Base-by-base conservation (phyloP, 2,888 invertebrate species). In the Enoplolaimus lenunculus region DNA sequence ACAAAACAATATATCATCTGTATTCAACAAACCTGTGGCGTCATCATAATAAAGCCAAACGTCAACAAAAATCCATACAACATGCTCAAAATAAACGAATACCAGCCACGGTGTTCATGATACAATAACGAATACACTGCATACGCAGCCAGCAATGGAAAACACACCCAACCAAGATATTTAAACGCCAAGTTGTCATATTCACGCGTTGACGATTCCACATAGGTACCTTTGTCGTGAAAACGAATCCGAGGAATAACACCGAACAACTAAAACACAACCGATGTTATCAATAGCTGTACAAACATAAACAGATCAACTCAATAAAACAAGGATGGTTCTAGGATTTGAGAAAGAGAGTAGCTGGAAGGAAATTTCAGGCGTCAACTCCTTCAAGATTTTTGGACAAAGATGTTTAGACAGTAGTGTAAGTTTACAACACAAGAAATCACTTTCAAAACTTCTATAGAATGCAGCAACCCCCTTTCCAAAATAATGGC, bases 21-120 rank as follows among this genome's bases (percentile, higher is more conserved):
- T n/a, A n/a, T n/a, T n/a, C n/a, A n/a, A 45, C 45, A 21, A 13
- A 45, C 45, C 45, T 45, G 98, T 2, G 98, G 98, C n/a, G 97
- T 98, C 97, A 98, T 98, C 91, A 97, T 93, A 71, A 99, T 99
- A 81, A 98, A 98, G 73, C 98, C 86, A 82, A 99, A 99, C 1
- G 95, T 98, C 72, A 98, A 85, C 71, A 98, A 85, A 83, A 94
- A 99, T 70, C 98, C 97, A 83, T 98, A 98, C 73, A 97, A 86
- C 90, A 98, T 91, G 80, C 89, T 90, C 34, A 99, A 86, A 57
- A 94, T 86, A 85, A 93, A 99, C 16, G 95, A 97, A 82, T 99
- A 99, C 97, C 97, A 99, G 76, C 98, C 94, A 81, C 91, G 93
- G 83, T 99, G 97, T 81, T 98, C 97, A 75, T 90, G 87, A 82